phyloP scores from a whole-genome alignment of 1,140 invertebrate species.

The Drosophila ironensis region DNA sequence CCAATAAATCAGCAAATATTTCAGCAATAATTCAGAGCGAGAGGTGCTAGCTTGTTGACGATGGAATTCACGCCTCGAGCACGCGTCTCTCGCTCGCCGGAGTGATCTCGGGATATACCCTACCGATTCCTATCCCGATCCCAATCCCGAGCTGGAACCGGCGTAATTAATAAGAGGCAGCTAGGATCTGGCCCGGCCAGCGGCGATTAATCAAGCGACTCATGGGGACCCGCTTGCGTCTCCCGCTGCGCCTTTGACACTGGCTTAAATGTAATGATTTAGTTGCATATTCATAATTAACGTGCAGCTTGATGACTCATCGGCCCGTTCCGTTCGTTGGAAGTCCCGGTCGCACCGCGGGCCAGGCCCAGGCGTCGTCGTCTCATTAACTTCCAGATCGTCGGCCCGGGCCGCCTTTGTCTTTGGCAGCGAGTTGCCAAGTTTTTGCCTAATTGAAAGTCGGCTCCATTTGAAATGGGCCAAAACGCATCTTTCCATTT shows the following conservation, averaged over 20 bases:
- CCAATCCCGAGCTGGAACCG: conserved; percentile 9
- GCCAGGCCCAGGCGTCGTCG: conserved; percentile 57
- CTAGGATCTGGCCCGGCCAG: conserved; percentile 11
- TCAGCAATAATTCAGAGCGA: conserved; percentile 75
- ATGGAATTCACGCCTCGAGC: conserved; percentile 72
- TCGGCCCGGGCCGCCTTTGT: conserved; percentile 51
- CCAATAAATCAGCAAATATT: conserved; percentile 78
- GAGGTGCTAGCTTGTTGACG: conserved; percentile 78
- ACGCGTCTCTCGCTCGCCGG: conserved; percentile 33
- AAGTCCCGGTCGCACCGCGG: conserved; percentile 21
- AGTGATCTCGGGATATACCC: conserved; percentile 2
- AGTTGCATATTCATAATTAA: conserved; percentile 79
- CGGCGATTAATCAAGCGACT: conserved; percentile 60
- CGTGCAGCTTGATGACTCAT: conserved; percentile 32
- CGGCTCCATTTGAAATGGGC: conserved; percentile 66
- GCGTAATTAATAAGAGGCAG: conserved; percentile 56
- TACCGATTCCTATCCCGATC: not conserved
- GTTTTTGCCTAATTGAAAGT: conserved; percentile 71
- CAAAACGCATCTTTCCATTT: conserved; percentile 44
- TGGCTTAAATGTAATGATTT: conserved; percentile 79
- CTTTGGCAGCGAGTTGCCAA: conserved; percentile 24
- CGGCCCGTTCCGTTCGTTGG: not conserved
- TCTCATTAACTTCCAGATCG: conserved; percentile 70
- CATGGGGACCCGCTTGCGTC: conserved; percentile 11
- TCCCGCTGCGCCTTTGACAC: conserved; percentile 74